Percentiles rank a stretch among this genome's conserved stretches.
These are phyloP conservation scores for Kryptolebias ocellatus DNA, from an alignment of 2,797 vertebrate genomes.

Conservation along the genomic window DNA sequence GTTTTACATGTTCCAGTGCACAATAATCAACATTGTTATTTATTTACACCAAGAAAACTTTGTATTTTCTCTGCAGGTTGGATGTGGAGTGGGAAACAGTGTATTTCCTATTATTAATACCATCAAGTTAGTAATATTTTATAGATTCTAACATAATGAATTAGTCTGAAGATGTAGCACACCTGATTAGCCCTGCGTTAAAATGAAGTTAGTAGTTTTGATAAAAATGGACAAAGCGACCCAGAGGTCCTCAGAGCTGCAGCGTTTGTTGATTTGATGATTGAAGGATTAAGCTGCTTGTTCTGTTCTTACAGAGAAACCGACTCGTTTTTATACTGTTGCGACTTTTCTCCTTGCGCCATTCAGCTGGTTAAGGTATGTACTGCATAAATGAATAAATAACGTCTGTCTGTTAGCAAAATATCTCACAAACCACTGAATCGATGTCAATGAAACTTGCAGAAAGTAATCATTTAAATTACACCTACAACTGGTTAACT, in stretches of 20 bases:
- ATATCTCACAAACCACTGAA: too few relatives aligned
- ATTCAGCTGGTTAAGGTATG: slow-evolving; percentile 90
- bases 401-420: too few relatives aligned
- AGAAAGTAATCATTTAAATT: too few relatives aligned
- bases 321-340: slow-evolving; percentile 89
- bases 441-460: too few relatives aligned
- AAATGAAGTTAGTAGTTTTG: background rate
- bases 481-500: too few relatives aligned
- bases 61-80: slow-evolving; percentile 82
- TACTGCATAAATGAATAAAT: background rate
- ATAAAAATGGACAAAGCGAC: background rate
- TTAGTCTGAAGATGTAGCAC: too few relatives aligned
- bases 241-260: background rate
- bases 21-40: background rate
- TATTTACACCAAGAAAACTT: background rate
- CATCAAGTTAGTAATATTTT: slow-evolving; percentile 81
- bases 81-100: slow-evolving; percentile 94
- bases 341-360: slow-evolving; percentile 90
- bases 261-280: background rate
- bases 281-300: background rate
- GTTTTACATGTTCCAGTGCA: background rate
- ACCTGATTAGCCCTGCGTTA: background rate
- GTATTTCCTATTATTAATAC: slow-evolving; percentile 89
- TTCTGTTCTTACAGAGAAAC: slow-evolving; percentile 68
- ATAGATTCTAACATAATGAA: background rate